A percentile compares a stretch with the other conserved stretches of the same genome.
Evolutionary conservation across 2,797 vertebrate genomes (phyloP).

Genomic region (Sciurus carolinensis): DNA sequence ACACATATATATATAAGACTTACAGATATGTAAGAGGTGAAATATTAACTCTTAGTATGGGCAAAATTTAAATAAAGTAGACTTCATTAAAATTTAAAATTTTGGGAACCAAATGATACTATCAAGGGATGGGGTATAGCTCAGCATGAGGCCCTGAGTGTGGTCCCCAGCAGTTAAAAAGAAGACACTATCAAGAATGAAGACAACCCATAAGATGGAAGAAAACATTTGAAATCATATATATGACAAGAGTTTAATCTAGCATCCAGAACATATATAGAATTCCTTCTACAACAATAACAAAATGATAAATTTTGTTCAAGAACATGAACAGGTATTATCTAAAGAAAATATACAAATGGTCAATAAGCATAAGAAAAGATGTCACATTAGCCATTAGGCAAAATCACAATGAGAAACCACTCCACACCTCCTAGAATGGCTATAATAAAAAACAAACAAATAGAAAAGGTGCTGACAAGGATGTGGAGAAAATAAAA

Average conservation of each 20-base stretch:
- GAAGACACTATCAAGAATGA: background rate
- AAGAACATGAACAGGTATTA: background rate
- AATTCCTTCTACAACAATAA: background rate
- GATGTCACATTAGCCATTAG: background rate
- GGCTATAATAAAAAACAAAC: background rate
- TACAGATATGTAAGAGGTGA: background rate
- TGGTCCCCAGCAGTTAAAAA: background rate
- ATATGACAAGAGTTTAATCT: background rate
- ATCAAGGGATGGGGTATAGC: background rate
- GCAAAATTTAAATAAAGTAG: background rate
- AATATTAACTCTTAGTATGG: background rate
- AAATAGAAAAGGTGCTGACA: background rate
- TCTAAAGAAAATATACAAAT: background rate
- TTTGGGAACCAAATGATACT: background rate
- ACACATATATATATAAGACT: too few relatives aligned
- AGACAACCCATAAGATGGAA: background rate
- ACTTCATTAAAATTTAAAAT: background rate
- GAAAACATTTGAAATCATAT: background rate
- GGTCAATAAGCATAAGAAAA: background rate
- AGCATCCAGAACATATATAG: background rate
- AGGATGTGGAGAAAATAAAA: background rate
- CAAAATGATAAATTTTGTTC: background rate
- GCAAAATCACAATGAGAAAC: background rate
- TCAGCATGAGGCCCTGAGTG: background rate
- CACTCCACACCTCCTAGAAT: background rate